These are phyloP conservation scores for Mizuhopecten yessoensis DNA, from an alignment of 1,140 invertebrate genomes.

Conservation along the genomic window DNA sequence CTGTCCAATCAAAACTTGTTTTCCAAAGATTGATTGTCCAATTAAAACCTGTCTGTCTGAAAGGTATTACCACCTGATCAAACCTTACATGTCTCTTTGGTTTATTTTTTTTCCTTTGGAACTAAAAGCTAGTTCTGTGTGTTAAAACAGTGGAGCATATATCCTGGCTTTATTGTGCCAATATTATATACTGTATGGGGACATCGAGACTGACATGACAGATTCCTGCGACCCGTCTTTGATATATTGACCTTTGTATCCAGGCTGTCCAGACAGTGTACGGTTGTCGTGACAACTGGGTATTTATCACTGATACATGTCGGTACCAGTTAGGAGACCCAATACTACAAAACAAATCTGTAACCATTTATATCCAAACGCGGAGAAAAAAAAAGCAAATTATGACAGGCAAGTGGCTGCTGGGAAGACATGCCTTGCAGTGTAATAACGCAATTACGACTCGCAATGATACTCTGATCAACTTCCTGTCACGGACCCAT, in stretches of 20 bases:
- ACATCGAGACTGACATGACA: not conserved
- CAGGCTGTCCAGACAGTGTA: not conserved
- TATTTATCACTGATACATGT: not conserved
- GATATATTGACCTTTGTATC: not conserved
- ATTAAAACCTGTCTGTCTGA: too few relatives aligned
- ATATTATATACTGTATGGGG: not conserved
- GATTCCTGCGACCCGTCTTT: not conserved
- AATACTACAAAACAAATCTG: constrained; percentile 16
- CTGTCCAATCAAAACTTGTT: too few relatives aligned
- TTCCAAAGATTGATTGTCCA: too few relatives aligned
- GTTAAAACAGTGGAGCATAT: too few relatives aligned
- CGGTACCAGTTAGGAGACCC: not conserved
- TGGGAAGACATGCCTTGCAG: constrained; percentile 31
- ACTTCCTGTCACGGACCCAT: constrained; percentile 6
- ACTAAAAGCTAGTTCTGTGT: too few relatives aligned
- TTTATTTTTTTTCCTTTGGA: too few relatives aligned
- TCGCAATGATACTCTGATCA: constrained; percentile 31
- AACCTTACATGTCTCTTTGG: too few relatives aligned
- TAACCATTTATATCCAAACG: constrained; percentile 18
- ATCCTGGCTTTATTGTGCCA: too few relatives aligned
- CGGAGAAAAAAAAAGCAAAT: not conserved
- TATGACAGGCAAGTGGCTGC: constrained; percentile 30
- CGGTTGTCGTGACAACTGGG: constrained; percentile 16
- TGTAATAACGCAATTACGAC: constrained; percentile 28
- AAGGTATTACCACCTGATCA: too few relatives aligned